phyloP scores from a whole-genome alignment of 1,140 invertebrate genomes.

The Venustaconcha ellipsiformis region DNA sequence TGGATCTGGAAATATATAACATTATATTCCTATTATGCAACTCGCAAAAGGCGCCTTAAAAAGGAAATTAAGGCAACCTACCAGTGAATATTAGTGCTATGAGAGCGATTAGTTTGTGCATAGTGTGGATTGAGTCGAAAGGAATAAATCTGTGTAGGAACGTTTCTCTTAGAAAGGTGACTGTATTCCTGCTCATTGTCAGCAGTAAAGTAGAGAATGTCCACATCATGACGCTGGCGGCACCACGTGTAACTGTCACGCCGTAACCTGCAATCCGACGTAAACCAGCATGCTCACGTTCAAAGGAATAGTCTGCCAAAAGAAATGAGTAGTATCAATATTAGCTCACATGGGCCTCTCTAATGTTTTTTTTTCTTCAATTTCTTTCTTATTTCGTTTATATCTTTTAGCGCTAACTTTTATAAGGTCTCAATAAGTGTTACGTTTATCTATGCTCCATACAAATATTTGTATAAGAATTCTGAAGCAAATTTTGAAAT shows the following conservation, averaged over 20 bases:
- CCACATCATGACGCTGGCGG: conserved; percentile 95
- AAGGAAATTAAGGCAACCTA: conserved; percentile 37
- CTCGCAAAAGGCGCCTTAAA: neutral
- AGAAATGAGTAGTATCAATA: neutral
- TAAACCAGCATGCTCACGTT: conserved; percentile 92
- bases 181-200: conserved; percentile 96
- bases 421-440: neutral
- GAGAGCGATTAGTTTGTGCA: conserved; percentile 98
- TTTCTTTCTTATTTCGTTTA: neutral
- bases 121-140: conserved; percentile 95
- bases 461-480: too few relatives aligned
- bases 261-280: conserved; percentile 98
- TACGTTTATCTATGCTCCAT: too few relatives aligned
- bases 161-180: conserved; percentile 97
- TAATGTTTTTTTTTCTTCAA: neutral
- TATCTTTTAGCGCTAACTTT: neutral
- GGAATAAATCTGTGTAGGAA: conserved; percentile 99
- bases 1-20: neutral
- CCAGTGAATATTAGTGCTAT: conserved; percentile 90
- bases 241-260: conserved; percentile 97
- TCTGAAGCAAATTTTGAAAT: too few relatives aligned
- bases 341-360: too few relatives aligned
- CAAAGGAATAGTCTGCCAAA: conserved; percentile 56
- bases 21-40: neutral
- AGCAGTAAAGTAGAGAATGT: conserved; percentile 94